Evolutionary conservation across 2,113 vertebrate genomes (phyloP).

Genomic region (Ailurus styani): DNA sequence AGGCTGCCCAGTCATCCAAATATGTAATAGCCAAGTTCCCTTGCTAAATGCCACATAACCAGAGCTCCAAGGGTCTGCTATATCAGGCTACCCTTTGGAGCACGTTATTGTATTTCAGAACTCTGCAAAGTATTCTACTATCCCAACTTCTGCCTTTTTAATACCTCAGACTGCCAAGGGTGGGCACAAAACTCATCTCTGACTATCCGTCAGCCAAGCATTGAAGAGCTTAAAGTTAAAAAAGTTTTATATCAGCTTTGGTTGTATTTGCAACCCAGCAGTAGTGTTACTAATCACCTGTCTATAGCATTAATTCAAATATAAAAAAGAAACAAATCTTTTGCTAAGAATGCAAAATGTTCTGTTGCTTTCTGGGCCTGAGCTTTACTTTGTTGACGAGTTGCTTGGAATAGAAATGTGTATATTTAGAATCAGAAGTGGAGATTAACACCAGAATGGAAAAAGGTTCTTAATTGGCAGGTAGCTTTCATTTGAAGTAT

Average conservation of each 20-base stretch:
- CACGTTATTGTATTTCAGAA: not conserved
- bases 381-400: not conserved
- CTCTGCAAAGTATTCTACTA: not conserved
- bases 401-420: not conserved
- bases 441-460: not conserved
- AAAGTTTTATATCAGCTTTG: not conserved
- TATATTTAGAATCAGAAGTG: slow-evolving; percentile 15
- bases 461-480: not conserved
- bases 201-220: not conserved
- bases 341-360: not conserved
- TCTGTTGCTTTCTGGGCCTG: not conserved
- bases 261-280: not conserved
- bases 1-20: not conserved
- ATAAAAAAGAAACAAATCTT: not conserved
- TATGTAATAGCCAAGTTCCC: not conserved
- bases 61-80: not conserved
- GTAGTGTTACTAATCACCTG: not conserved
- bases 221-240: slow-evolving; percentile 10
- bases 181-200: not conserved
- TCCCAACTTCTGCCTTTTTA: not conserved
- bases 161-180: not conserved
- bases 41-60: not conserved
- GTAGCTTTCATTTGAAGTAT: slow-evolving; percentile 8
- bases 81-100: not conserved
- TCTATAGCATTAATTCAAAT: not conserved